phyloP scores from a whole-genome alignment of 2,797 vertebrate genomes.

The Todus mexicanus region DNA sequence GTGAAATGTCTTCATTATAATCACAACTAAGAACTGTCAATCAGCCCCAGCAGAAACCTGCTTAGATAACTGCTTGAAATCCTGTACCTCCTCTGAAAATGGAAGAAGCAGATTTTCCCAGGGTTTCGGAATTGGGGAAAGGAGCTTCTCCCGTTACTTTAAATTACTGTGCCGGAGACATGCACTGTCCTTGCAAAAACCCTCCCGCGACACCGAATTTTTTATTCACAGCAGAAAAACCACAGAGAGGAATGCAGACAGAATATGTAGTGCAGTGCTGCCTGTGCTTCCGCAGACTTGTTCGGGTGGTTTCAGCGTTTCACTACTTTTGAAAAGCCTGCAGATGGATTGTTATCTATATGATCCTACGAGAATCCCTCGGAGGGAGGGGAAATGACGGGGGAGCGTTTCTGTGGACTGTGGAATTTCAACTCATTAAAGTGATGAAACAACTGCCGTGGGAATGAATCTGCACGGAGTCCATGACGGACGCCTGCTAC shows the following conservation, averaged over 20 bases:
- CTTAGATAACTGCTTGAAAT: slow-evolving; percentile 7
- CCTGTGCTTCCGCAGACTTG: neutral
- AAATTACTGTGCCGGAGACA: neutral
- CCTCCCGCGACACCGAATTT: neutral
- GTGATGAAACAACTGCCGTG: slow-evolving; percentile 11
- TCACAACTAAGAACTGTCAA: slow-evolving; percentile 1
- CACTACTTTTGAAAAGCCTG: slow-evolving; percentile 9
- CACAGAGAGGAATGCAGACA: neutral
- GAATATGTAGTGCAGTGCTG: neutral
- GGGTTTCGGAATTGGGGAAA: neutral
- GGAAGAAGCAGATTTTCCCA: neutral
- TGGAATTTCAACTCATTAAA: slow-evolving; percentile 36
- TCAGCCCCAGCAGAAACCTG: neutral
- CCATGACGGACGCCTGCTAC: neutral
- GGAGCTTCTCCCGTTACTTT: neutral
- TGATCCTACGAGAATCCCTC: neutral
- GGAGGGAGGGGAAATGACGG: neutral
- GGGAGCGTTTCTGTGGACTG: neutral
- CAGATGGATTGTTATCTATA: neutral
- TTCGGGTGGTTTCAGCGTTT: neutral
- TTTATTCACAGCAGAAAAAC: neutral
- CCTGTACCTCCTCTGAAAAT: neutral
- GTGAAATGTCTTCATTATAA: slow-evolving; percentile 1
- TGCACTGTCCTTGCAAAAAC: neutral
- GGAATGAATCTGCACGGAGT: neutral